Evolutionary conservation across 2,113 vertebrate species (phyloP).

Genomic region (Thermophis baileyi): DNA sequence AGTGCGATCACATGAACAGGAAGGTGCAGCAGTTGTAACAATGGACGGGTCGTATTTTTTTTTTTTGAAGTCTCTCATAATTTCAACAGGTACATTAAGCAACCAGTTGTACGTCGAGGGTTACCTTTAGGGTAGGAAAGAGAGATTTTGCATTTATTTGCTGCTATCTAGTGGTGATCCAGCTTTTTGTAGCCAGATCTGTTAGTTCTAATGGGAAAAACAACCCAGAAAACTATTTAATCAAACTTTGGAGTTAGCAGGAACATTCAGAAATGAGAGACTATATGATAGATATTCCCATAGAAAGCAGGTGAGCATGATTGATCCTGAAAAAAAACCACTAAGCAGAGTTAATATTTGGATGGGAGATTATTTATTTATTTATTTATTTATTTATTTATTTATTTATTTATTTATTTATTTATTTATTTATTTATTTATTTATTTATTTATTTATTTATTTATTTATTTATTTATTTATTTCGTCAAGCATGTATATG

Average conservation of each 20-base stretch:
- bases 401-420: too few relatives aligned
- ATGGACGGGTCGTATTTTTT: too few relatives aligned
- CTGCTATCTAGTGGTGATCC: neutral
- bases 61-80: too few relatives aligned
- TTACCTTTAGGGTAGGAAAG: neutral
- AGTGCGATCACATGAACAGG: too few relatives aligned
- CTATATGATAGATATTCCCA: neutral
- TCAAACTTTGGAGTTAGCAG: neutral
- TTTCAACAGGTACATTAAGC: too few relatives aligned
- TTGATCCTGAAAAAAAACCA: neutral
- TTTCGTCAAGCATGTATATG: too few relatives aligned
- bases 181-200: neutral
- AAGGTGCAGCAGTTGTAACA: too few relatives aligned
- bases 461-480: too few relatives aligned
- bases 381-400: too few relatives aligned
- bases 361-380: neutral
- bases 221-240: neutral
- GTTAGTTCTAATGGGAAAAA: neutral
- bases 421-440: too few relatives aligned
- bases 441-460: too few relatives aligned
- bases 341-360: neutral
- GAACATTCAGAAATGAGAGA: neutral
- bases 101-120: too few relatives aligned
- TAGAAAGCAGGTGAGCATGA: neutral
- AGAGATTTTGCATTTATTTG: neutral